Base-by-base conservation (phyloP, 2,797 vertebrate species). In the Sebastes oblongus region DNA sequence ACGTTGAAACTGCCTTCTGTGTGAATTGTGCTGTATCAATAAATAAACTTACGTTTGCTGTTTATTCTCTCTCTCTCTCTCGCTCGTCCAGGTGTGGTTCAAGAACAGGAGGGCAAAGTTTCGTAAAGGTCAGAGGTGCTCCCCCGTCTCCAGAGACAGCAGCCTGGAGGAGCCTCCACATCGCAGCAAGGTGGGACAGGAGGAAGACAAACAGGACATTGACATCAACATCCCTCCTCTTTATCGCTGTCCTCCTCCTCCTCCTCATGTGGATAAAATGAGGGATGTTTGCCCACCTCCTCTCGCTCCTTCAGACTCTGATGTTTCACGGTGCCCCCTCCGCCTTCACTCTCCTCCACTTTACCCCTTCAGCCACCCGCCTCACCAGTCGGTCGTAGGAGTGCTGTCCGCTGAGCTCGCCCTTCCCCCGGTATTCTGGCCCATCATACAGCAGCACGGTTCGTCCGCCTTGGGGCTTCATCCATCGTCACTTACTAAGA, bases 81-180 rank as follows among this genome's bases (percentile, higher is more conserved):
- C 34, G 60, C 27, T 18, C 8, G 2, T 82, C 42, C 83, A 97
- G 96, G 96, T 97, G 20, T 97, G 96, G 96, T 97, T 97, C 88
- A 97, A 97, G 87, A 97, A 97, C 92, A 92, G 96, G 22, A 93
- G 96, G 59, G 96, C 96, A 55, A 97, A 97, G 90, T 95, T 95
- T 73, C 96, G 96, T 29, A 97, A 97, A 92, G 95, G 94, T 72
- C 96, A 96, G 61, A 92, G 90, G 18, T 93, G 88, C 27, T 78
- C 88, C 20, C 81, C 92, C 0, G 39, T 90, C 72, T 84, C 80
- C 62, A 94, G 86, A 83, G 94, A 93, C 34, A 66, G 68, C 66
- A 64, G 75, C 60, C 18, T 68, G 32, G 94, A 93, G 16, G 90
- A 93, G 61, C 25, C 66, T 0, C 27, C 72, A 22, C 80, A 71